Base-by-base conservation (phyloP, 2,888 invertebrate genomes). In the Calliopum simillimum region DNA sequence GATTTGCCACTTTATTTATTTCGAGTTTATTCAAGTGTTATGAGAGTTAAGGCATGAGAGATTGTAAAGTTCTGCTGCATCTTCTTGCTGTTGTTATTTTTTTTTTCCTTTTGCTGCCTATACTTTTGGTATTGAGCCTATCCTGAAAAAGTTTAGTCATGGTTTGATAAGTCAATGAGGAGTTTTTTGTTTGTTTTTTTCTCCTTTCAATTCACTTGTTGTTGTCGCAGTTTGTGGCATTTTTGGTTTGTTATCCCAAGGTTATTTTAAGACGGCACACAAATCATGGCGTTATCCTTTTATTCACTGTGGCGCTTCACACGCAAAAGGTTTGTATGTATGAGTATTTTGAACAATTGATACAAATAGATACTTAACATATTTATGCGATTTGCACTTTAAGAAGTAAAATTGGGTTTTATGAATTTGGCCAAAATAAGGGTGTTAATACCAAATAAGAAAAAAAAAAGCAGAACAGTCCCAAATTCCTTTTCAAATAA, bases 351-450 rank as follows among this genome's bases (percentile, higher is more conserved):
- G 1, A 53, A 55, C 16, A 16, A 69, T 64, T 49, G 62, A 59
- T 64, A 61, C 62, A 72, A 69, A 66, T 62, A 59, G 59, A 49
- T 67, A 46, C 58, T 71, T 63, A 58, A 65, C 72, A 68, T 62
- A 68, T 56, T 62, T 71, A 64, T 62, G 55, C 25, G 53, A 13
- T 58, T 58, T n/a, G 16, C 19, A 14, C n/a, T 13, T 58, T 25
- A 25, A 13, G 49, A 33, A 33, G 33, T 33, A 8, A 33, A 33
- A 33, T 4, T 19, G n/a, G 49, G 6, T 19, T 16, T 19, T 49
- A 19, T 16, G 25, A 4, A 41, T n/a, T n/a, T 13, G 33, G 33
- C 8, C 33, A 8, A 33, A 33, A 33, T 33, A 33, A 33, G 33
- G 1, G 33, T 33, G 33, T 33, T 33, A 33, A 33, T 33, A 33